These are phyloP conservation scores for Rhabdornis inornatus DNA, from an alignment of 2,113 vertebrate genomes.

Conservation along the genomic window DNA sequence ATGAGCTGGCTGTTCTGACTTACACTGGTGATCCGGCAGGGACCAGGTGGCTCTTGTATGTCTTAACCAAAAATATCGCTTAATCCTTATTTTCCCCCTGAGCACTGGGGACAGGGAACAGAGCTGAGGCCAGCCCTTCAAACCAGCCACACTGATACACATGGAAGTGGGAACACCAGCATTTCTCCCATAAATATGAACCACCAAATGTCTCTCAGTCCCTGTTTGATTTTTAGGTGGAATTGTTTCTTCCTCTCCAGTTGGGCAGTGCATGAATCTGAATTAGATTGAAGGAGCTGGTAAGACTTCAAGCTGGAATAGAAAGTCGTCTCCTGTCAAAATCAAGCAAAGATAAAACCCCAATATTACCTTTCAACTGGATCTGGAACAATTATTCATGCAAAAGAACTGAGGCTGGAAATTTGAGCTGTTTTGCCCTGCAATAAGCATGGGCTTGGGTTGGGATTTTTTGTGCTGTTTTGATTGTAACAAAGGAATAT, in stretches of 20 bases:
- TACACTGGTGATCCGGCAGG: neutral
- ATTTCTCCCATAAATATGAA: neutral
- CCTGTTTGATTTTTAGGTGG: neutral
- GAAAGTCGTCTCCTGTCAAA: neutral
- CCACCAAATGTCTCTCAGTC: neutral
- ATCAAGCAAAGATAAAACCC: neutral
- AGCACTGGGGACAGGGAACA: neutral
- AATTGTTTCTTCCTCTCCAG: neutral
- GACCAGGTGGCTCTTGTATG: conserved; percentile 21
- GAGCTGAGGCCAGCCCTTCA: neutral
- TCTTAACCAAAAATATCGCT: conserved; percentile 44
- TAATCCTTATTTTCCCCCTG: conserved; percentile 28
- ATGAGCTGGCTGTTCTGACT: conserved; percentile 3
- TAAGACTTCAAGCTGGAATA: neutral
- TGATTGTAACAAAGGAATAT: neutral
- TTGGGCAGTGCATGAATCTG: neutral
- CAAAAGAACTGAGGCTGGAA: neutral
- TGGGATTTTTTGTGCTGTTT: neutral
- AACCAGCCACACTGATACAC: neutral
- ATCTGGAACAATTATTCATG: neutral
- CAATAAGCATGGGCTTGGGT: neutral
- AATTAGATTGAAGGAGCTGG: neutral
- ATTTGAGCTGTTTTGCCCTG: neutral
- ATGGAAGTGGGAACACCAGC: neutral
- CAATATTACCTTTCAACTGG: neutral